Conservation (phyloP, 2,113 vertebrate genomes). For the Cyanistes caeruleus region DNA sequence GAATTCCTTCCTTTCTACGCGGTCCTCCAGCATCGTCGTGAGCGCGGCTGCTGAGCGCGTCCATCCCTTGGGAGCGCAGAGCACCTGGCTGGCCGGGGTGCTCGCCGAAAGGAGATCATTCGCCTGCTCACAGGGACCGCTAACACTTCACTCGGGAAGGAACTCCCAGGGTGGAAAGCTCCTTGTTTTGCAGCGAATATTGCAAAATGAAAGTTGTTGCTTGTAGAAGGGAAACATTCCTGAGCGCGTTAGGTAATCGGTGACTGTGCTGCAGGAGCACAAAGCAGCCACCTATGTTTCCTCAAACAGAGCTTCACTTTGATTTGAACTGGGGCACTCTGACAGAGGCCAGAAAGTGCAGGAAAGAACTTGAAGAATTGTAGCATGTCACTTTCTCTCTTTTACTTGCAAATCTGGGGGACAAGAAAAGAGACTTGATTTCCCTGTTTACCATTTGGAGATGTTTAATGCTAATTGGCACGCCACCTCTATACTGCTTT, state of each 20-base stretch:
- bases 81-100: constrained; percentile 17
- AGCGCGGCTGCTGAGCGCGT: not conserved
- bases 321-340: not conserved
- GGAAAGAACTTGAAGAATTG: not conserved
- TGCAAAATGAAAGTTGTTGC: not conserved
- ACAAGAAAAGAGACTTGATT: too few species aligned
- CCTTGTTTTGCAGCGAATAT: not conserved
- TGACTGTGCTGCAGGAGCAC: not conserved
- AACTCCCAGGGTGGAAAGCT: not conserved
- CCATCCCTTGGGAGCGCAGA: not conserved
- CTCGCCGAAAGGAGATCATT: not conserved
- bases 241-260: not conserved
- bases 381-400: not conserved
- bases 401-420: not conserved
- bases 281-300: not conserved
- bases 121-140: not conserved
- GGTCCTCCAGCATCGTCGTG: not conserved
- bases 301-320: not conserved
- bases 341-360: not conserved
- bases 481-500: not conserved
- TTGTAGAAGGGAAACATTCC: not conserved
- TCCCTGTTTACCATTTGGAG: too few species aligned
- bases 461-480: too few species aligned
- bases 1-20: not conserved
- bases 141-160: not conserved